These are phyloP conservation scores for Peromyscus nudipes DNA, from an alignment of 2,797 vertebrate species.

Conservation along the genomic window DNA sequence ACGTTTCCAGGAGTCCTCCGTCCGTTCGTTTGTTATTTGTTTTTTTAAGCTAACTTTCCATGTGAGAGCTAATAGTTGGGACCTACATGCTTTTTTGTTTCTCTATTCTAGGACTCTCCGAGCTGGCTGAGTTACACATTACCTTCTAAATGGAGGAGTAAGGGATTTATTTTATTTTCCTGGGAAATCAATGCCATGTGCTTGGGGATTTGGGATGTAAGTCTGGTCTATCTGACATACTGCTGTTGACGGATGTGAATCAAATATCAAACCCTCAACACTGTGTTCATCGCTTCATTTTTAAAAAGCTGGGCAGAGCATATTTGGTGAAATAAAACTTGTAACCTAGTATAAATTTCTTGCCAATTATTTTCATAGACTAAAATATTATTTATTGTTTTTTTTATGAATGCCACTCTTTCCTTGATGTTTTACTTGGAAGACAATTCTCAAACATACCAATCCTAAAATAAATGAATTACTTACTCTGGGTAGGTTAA, in stretches of 20 bases:
- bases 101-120: neutral
- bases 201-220: constrained; percentile 57
- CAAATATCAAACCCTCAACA: constrained; percentile 41
- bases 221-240: constrained; percentile 53
- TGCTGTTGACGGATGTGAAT: constrained; percentile 64
- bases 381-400: constrained; percentile 44
- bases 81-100: neutral
- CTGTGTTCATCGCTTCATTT: neutral
- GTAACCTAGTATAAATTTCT: constrained; percentile 27
- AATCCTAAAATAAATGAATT: constrained; percentile 49
- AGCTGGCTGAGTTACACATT: constrained; percentile 32
- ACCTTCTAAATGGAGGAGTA: constrained; percentile 29
- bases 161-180: constrained; percentile 74
- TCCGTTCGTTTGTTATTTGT: neutral
- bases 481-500: constrained; percentile 47
- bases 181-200: constrained; percentile 26
- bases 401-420: constrained; percentile 23
- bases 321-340: constrained; percentile 25
- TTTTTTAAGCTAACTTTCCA: neutral
- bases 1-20: neutral
- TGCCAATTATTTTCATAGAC: constrained; percentile 50
- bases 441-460: constrained; percentile 37
- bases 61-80: neutral
- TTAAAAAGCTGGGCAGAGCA: neutral
- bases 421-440: constrained; percentile 65